Evolutionary conservation across 1,140 invertebrate genomes (phyloP), one percentile per base, ranked within the genome.

Genomic region (Atta cephalotes): DNA sequence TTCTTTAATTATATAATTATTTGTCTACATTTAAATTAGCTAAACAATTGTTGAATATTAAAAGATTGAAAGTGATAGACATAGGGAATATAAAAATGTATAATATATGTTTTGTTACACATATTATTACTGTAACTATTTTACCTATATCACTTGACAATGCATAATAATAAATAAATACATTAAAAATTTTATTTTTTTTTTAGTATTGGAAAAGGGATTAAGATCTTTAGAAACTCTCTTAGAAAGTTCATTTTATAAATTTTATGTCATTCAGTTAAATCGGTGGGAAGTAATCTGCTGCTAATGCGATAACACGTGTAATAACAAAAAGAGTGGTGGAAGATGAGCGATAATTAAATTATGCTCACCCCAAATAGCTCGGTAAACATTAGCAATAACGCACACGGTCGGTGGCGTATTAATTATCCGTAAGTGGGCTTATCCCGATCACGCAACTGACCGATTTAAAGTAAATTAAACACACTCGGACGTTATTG

Each of bases 321-420:
- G 31, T 31, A 58, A 62, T 84, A 76, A 62, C 56, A 84, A 84
- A 81, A 84, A 84, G 25, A 49, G 56, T 60, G 14, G 39, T 16
- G 66, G 66, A 71, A 81, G 66, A 58, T 72, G 66, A 81, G 79
- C 66, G 79, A 5, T 82, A 82, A 82, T 72, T 72, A 74, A 82
- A 82, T 82, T 84, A 84, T 62, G 39, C 39, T 49, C 58, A 65
- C 70, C 18, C 70, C 25, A 62, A 63, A 84, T 62, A 84, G 28
- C 56, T 0, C n/a, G 56, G 39, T 74, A 74, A 84, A 74, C 53
- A 84, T 84, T 74, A 74, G 70, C 80, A 74, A 74, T 82, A 74
- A 62, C 14, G 56, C 21, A 9, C 53, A 31, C 35, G 18, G 53
- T 16, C 35, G 21, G 56, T 25, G 56, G 39, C 16, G 25, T 84